Evolutionary conservation across 1,140 invertebrate species (phyloP).

Genomic region (Drosophila pseudoobscura): DNA sequence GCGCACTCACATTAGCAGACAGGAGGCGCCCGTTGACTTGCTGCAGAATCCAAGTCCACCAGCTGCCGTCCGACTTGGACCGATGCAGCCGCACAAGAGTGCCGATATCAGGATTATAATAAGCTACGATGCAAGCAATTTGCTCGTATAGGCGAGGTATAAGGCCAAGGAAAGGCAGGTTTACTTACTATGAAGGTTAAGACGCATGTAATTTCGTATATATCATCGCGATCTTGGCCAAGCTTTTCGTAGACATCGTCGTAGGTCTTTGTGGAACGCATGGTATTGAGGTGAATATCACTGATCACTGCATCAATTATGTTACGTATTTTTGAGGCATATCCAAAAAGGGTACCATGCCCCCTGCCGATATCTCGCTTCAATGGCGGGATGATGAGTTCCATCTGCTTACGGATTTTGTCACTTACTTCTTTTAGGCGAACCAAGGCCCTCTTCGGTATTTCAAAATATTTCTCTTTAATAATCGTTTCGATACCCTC

Average conservation of each 20-base stretch:
- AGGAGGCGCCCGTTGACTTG: constrained; percentile 91
- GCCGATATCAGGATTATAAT: constrained; percentile 86
- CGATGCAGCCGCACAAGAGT: constrained; percentile 93
- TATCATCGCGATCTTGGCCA: constrained; percentile 30
- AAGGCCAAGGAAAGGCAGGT: too few relatives aligned
- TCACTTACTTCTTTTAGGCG: constrained; percentile 17
- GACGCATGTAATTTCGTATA: constrained; percentile 82
- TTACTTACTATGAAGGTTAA: constrained; percentile 83
- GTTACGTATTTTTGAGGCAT: background rate
- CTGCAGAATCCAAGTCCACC: constrained; percentile 90
- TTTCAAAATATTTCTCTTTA: rapidly evolving
- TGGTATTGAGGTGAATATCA: constrained; percentile 41
- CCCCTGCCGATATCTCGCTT: too few relatives aligned
- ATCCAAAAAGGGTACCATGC: too few relatives aligned
- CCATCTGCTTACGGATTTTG: constrained; percentile 14
- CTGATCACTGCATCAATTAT: constrained; percentile 48
- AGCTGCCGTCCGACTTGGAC: constrained; percentile 91
- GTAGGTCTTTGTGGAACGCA: constrained; percentile 41
- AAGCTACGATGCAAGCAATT: constrained; percentile 32
- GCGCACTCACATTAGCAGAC: constrained; percentile 90
- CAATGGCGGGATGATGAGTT: too few relatives aligned
- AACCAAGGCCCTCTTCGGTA: constrained; percentile 24
- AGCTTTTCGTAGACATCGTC: constrained; percentile 58
- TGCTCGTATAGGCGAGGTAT: too few relatives aligned
- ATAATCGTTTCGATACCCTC: constrained; percentile 30